Evolutionary conservation across 1,140 invertebrate species (phyloP), one percentile per base, ranked within the genome.

Genomic region (Nephotettix cincticeps): DNA sequence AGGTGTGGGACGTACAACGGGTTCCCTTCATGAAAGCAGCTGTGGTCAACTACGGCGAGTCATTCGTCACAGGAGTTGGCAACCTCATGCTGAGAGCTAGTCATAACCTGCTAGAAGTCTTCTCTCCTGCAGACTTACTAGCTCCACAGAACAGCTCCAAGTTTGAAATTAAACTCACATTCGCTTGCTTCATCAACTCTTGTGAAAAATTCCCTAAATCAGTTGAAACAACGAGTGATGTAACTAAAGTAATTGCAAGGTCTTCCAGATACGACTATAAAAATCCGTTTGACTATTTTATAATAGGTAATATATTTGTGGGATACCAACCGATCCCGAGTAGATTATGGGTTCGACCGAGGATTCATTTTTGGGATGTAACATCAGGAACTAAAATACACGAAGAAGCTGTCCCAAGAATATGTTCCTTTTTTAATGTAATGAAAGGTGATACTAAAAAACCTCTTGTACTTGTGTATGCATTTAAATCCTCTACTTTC

Each of bases 251-350:
- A 4, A 25, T 61, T 23, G 56, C 56, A 9, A 61, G 28, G n/a
- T 25, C 56, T 6, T 23, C 21, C 21, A 23, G 23, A 14, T 61
- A 61, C n/a, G 56, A 61, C 28, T 61, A 27, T 25, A 61, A 29
- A n/a, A 61, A 61, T n/a, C 56, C 56, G 56, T 61, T 61, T 29
- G 56, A 25, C 28, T 61, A 61, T n/a, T 61, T 61, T 29, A 61
- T 25, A 14, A 61, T 61, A 4, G 56, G 56, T 21, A 28, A 61
- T 29, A 25, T 61, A 21, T 61, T 61, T 23, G 56, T 61, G n/a
- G 56, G 56, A 27, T 61, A 61, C 25, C 56, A 61, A 28, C 56
- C 56, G 9, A 23, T 23, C n/a, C 56, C 56, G 2, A 27, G 23
- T 29, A 61, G 27, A n/a, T 14, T 61, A 14, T 61, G 56, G 56